Conservation (phyloP, 1,140 invertebrate species). For the Phortica variegata region DNA sequence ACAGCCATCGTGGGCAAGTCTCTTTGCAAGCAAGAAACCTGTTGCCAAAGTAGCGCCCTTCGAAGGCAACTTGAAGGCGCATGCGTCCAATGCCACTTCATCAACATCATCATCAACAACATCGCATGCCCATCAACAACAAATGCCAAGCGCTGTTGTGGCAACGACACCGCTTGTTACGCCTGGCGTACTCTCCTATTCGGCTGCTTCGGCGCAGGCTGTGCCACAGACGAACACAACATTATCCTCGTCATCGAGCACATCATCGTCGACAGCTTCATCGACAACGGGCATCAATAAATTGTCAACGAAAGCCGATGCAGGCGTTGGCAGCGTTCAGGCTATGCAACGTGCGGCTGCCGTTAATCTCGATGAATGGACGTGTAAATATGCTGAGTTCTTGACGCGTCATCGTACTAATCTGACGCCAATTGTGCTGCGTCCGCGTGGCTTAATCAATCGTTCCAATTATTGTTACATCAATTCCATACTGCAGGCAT, state of each 20-base stretch:
- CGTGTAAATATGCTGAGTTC: constrained; percentile 66
- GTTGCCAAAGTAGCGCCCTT: constrained; percentile 63
- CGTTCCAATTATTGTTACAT: constrained; percentile 94
- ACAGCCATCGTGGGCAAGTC: constrained; percentile 37
- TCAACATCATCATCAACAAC: background rate
- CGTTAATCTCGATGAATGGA: constrained; percentile 44
- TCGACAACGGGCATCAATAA: constrained; percentile 17
- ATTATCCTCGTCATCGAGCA: background rate
- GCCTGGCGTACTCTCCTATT: constrained; percentile 51
- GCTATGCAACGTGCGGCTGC: constrained; percentile 20
- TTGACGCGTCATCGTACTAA: constrained; percentile 72
- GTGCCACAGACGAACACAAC: constrained; percentile 18
- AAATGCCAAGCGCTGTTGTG: constrained; percentile 33
- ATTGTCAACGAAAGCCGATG: constrained; percentile 14
- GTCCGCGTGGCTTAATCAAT: constrained; percentile 86
- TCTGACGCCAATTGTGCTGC: constrained; percentile 70
- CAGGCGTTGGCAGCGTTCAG: constrained; percentile 7
- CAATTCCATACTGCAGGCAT: constrained; percentile 86
- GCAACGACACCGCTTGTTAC: constrained; percentile 40
- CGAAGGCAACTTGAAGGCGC: constrained; percentile 55
- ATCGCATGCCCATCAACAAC: constrained; percentile 34
- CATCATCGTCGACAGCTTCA: constrained; percentile 5
- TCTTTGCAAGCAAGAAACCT: constrained; percentile 58
- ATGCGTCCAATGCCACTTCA: constrained; percentile 4
- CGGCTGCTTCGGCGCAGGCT: constrained; percentile 50